Percentiles rank a stretch among this genome's conserved stretches.
phyloP scores from a whole-genome alignment of 2,797 vertebrate genomes.

The Crypturellus tataupa region DNA sequence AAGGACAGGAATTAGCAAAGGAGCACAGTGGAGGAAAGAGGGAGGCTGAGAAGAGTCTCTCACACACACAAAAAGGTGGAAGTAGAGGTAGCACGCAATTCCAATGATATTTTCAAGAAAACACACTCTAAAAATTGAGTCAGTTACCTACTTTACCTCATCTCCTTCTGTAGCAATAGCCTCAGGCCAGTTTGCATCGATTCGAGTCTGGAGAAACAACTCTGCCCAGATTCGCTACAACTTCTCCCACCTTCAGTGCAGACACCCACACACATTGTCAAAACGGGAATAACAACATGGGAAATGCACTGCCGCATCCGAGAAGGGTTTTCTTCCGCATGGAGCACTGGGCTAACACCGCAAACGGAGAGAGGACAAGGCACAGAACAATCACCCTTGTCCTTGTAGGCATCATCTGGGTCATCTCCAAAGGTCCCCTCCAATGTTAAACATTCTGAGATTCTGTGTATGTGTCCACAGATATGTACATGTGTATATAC shows the following conservation, averaged over 20 bases:
- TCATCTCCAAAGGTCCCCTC: too few relatives aligned
- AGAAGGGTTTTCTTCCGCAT: too few relatives aligned
- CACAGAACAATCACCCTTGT: too few relatives aligned
- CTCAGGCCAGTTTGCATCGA: neutral
- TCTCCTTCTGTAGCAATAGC: neutral
- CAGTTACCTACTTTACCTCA: neutral
- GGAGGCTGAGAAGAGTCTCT: neutral
- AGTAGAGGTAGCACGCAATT: neutral
- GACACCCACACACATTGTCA: too few relatives aligned
- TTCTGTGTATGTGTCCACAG: too few relatives aligned
- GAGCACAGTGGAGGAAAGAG: accelerated
- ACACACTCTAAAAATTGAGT: neutral
- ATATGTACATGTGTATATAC: too few relatives aligned
- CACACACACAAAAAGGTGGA: neutral
- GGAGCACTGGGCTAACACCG: too few relatives aligned
- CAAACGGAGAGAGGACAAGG: too few relatives aligned
- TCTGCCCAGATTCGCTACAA: too few relatives aligned
- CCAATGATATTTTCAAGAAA: accelerated
- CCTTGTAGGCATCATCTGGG: neutral
- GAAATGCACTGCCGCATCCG: too few relatives aligned
- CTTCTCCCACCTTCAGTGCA: neutral
- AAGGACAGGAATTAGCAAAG: neutral
- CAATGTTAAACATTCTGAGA: too few relatives aligned
- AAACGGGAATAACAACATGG: neutral
- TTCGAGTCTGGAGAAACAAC: neutral